These are phyloP conservation scores for Linurgus olivaceus DNA, from an alignment of 2,797 vertebrate genomes.

Conservation along the genomic window DNA sequence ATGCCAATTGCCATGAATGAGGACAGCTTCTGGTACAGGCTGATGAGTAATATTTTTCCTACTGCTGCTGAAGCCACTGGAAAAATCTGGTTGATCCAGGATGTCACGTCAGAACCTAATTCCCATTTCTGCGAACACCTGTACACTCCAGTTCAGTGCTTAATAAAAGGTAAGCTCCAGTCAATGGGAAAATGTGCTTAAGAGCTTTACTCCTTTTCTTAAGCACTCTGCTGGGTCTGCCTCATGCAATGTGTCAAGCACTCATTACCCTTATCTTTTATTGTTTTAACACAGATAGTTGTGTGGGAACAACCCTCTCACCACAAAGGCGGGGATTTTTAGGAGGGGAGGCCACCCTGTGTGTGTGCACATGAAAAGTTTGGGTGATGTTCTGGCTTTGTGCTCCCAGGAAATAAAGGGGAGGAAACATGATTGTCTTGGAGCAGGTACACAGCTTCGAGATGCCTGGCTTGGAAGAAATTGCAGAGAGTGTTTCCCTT, in stretches of 20 bases:
- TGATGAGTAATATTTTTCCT: not conserved
- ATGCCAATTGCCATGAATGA: not conserved
- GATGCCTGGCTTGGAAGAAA: not conserved
- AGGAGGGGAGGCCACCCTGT: not conserved
- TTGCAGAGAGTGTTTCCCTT: constrained; percentile 16
- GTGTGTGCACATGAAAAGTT: not conserved
- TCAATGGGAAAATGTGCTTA: constrained; percentile 54
- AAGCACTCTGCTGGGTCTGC: constrained; percentile 3
- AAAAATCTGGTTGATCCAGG: constrained; percentile 50
- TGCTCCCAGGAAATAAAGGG: not conserved
- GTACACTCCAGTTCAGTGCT: not conserved
- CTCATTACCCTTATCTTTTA: constrained; percentile 2
- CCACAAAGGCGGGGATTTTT: not conserved
- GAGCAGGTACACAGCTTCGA: constrained; percentile 8
- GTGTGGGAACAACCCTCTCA: not conserved
- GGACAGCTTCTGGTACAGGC: not conserved
- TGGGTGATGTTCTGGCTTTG: not conserved
- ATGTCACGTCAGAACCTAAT: constrained; percentile 30
- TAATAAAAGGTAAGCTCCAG: constrained; percentile 48
- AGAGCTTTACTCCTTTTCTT: constrained; percentile 42
- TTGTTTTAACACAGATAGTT: not conserved
- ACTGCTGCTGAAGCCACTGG: constrained; percentile 28
- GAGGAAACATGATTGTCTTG: constrained; percentile 3
- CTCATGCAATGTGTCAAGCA: not conserved
- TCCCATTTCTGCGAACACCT: not conserved